Evolutionary conservation across 2,113 vertebrate genomes (phyloP).

Genomic region (Psilopsiagon aurifrons): DNA sequence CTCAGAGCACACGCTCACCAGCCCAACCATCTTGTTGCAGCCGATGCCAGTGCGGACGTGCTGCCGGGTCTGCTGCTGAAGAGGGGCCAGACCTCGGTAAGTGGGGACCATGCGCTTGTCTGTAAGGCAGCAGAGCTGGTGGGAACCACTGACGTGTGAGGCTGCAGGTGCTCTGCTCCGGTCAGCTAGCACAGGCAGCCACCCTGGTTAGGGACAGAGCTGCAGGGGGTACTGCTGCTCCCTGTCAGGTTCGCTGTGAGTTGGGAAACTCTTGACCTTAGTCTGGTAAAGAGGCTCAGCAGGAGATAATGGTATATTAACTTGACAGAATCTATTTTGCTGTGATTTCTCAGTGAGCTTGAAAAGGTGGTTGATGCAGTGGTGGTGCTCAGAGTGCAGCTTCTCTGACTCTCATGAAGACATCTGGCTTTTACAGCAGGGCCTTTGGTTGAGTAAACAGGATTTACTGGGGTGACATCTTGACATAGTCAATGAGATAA

Average conservation of each 20-base stretch:
- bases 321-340: not conserved
- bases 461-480: not conserved
- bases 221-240: not conserved
- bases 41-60: conserved; percentile 59
- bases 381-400: not conserved
- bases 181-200: fast-evolving
- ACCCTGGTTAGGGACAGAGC: not conserved
- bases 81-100: conserved; percentile 81
- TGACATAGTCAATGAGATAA: fast-evolving
- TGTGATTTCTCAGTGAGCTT: not conserved
- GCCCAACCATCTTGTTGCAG: conserved; percentile 38
- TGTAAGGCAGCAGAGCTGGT: fast-evolving
- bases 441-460: not conserved
- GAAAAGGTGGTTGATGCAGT: not conserved
- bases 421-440: not conserved
- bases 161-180: not conserved
- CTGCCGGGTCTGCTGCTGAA: conserved; percentile 76
- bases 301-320: not conserved
- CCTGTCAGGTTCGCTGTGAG: not conserved
- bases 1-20: not conserved
- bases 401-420: not conserved
- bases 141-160: fast-evolving
- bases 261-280: not conserved
- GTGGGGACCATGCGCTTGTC: not conserved
- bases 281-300: not conserved